Conservation (phyloP, 37 sponge, comb jelly and placozoan genomes). For the Theonella swinhoei region DNA sequence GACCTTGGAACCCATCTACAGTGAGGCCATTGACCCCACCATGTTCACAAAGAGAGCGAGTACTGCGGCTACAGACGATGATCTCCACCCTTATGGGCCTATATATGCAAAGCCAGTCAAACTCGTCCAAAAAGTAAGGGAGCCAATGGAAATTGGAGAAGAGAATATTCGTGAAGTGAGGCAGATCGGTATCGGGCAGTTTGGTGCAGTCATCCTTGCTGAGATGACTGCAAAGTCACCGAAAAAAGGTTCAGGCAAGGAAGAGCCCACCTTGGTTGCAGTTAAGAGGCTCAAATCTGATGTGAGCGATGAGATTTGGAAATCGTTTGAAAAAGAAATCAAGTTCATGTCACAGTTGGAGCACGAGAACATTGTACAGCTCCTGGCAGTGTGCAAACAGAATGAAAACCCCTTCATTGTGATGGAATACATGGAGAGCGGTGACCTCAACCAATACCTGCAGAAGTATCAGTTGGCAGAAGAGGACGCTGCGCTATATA, state of each 20-base stretch:
- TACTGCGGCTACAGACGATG: constrained; percentile 1
- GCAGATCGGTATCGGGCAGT: constrained; percentile 73
- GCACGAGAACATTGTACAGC: constrained; percentile 65
- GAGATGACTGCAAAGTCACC: constrained; percentile 58
- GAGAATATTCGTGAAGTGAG: constrained; percentile 33
- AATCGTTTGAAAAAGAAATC: constrained; percentile 79
- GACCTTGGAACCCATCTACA: constrained; percentile 27
- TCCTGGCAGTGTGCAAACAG: constrained; percentile 67
- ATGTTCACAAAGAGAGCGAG: constrained; percentile 5
- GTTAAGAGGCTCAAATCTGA: constrained; percentile 69
- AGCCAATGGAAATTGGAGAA: constrained; percentile 11
- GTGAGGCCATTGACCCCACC: constrained; percentile 33
- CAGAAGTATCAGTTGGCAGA: constrained; percentile 40
- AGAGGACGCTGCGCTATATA: neutral
- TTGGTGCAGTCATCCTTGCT: constrained; percentile 83
- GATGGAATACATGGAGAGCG: constrained; percentile 95
- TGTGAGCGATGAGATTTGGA: constrained; percentile 7
- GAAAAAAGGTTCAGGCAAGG: neutral
- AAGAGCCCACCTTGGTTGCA: constrained; percentile 50
- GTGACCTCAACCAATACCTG: constrained; percentile 83
- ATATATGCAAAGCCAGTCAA: constrained; percentile 63
- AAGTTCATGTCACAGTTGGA: constrained; percentile 80
- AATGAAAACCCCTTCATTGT: constrained; percentile 57
- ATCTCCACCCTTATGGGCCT: constrained; percentile 54
- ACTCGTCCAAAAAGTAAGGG: neutral